A percentile compares a stretch with the other conserved stretches of the same genome.
phyloP scores from a whole-genome alignment of 2,113 vertebrate species.

The Glaucidium brasilianum region DNA sequence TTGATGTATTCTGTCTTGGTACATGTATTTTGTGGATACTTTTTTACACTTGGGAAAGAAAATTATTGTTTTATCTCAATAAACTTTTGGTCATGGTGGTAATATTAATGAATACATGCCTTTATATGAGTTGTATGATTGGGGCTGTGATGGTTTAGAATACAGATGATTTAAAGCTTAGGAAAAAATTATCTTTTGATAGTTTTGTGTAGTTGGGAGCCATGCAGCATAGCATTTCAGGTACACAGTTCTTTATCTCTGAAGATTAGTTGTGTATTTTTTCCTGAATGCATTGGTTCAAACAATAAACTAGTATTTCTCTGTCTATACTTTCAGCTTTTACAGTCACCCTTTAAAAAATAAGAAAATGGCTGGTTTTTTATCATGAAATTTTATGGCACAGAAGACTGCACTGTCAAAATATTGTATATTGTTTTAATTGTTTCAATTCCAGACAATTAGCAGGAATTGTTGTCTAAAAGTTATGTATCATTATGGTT shows the following conservation, averaged over 20 bases:
- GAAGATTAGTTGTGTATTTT: not conserved
- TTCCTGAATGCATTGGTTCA: not conserved
- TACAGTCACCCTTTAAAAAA: not conserved
- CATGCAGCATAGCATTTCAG: not conserved
- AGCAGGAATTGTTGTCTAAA: not conserved
- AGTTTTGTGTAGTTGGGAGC: not conserved
- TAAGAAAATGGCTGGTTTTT: not conserved
- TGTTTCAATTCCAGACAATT: not conserved
- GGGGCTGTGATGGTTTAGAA: not conserved
- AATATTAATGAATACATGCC: not conserved
- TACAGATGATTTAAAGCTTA: not conserved
- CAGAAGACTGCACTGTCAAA: not conserved
- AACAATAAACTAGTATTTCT: not conserved
- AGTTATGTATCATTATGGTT: not conserved
- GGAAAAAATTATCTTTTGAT: not conserved
- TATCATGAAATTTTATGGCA: not conserved
- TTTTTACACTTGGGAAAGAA: not conserved
- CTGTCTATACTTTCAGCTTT: not conserved
- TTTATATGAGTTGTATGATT: not conserved
- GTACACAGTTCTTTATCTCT: not conserved
- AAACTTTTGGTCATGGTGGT: not conserved
- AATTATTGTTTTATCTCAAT: not conserved
- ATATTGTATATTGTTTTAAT: not conserved
- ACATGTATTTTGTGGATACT: not conserved
- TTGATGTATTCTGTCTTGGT: not conserved